These are phyloP conservation scores for Uloborus plumipes DNA, from an alignment of 2,888 invertebrate species.

Conservation along the genomic window DNA sequence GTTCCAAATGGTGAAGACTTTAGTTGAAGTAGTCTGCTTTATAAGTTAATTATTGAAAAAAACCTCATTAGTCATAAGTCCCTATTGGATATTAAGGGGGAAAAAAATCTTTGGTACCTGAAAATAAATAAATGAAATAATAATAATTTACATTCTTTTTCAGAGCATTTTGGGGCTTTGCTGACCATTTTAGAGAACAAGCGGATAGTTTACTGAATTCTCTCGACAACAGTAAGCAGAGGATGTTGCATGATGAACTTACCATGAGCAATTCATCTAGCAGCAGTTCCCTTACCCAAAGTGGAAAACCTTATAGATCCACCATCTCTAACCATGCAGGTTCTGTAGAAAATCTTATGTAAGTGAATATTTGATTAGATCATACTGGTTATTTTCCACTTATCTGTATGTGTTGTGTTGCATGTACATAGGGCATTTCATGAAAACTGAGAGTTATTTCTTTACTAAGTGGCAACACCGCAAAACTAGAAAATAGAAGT, in stretches of 20 bases:
- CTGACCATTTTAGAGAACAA: slow-evolving; percentile 89
- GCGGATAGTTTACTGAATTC: slow-evolving; percentile 87
- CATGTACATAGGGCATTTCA: too few species aligned
- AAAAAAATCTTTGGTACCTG: background rate
- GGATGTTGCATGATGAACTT: slow-evolving; percentile 77
- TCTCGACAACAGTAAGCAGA: slow-evolving; percentile 83
- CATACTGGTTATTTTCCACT: background rate
- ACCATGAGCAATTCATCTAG: slow-evolving; percentile 72
- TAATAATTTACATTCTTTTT: slow-evolving; percentile 63
- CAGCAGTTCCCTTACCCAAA: slow-evolving; percentile 71
- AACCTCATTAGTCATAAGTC: too few species aligned
- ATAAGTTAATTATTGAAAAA: too few species aligned
- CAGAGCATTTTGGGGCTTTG: slow-evolving; percentile 92
- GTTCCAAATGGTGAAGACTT: too few species aligned
- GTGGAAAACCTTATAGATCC: slow-evolving; percentile 57
- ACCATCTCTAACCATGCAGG: slow-evolving; percentile 66
- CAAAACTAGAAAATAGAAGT: too few species aligned
- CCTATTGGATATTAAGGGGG: too few species aligned
- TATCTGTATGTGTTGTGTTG: too few species aligned
- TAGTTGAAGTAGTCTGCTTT: too few species aligned
- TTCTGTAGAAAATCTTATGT: slow-evolving; percentile 69
- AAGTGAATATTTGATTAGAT: background rate
- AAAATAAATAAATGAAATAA: background rate
- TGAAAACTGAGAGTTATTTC: too few species aligned
- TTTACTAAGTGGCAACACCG: too few species aligned